A percentile compares a stretch with the other conserved stretches of the same genome.
phyloP scores from a whole-genome alignment of 2,888 invertebrate genomes.

The Calameuta filiformis region DNA sequence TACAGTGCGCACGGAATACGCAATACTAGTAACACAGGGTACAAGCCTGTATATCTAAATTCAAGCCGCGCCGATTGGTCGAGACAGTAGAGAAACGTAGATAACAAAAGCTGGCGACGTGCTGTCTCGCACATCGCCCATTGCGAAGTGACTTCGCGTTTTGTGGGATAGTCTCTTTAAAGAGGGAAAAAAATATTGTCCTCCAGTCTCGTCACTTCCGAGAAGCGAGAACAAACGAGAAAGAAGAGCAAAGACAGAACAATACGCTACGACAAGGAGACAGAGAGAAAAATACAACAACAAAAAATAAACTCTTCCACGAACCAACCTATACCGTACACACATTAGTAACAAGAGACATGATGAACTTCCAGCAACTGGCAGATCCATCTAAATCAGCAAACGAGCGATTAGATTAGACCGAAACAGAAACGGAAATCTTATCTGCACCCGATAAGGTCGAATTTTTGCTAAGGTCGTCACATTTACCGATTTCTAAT shows the following conservation, averaged over 20 bases:
- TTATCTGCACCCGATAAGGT: conserved; percentile 13
- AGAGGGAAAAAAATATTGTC: background rate
- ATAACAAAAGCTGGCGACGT: conserved; percentile 28
- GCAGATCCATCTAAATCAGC: background rate
- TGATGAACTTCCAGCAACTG: background rate
- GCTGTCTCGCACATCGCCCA: conserved; percentile 29
- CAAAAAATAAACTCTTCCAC: background rate
- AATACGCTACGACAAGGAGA: background rate
- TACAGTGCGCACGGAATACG: background rate
- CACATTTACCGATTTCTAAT: background rate
- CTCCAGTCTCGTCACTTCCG: background rate
- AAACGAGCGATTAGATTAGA: background rate
- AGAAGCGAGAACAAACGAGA: background rate
- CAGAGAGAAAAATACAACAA: background rate
- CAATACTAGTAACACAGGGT: background rate
- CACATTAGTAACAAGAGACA: background rate
- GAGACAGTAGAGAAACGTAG: background rate
- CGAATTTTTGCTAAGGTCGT: conserved; percentile 22
- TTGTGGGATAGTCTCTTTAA: background rate
- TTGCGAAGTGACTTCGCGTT: background rate
- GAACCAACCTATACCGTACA: background rate
- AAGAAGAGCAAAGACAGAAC: background rate
- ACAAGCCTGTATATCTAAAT: background rate
- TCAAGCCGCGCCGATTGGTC: background rate
- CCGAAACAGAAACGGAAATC: background rate